Evolutionary conservation across 2,888 invertebrate species (phyloP), one percentile per base, ranked within the genome.

Genomic region (Chalcis sispes): DNA sequence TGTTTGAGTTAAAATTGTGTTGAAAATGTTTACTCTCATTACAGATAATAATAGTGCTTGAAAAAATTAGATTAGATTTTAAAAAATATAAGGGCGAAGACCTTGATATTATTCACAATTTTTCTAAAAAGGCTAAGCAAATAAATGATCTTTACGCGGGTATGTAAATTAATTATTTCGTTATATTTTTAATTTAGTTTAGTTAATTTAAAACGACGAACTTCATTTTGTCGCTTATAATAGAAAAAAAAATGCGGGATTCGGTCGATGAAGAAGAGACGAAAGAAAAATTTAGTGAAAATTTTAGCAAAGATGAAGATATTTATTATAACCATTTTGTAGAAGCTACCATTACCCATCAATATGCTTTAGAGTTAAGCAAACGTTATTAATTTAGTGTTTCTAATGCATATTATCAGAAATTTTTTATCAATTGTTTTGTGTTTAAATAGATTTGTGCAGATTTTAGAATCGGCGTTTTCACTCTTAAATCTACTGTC

Each of bases 1-100:
- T n/a, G n/a, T n/a, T n/a, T n/a, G n/a, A n/a, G n/a, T n/a, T n/a
- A n/a, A n/a, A n/a, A n/a, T n/a, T n/a, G n/a, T n/a, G n/a, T n/a
- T n/a, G n/a, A n/a, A 50, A 23, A 52, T 4, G 18, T 13, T n/a
- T 25, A 0, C n/a, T 36, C 54, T 7, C 18, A 5, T 67, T 64
- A 0, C 15, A 77, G 77, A 72, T 77, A 2, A 65, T 36, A 46
- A 32, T 20, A 4, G 52, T 73, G 20, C 40, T 77, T 13, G 73
- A 77, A 18, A 72, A 58, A 40, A 70, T 77, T 5, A 62, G 73
- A 27, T 10, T 15, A 15, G 71, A 73, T 56, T 77, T 74, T 42
- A 18, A 59, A 29, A 1, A 1, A 3, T 27, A 40, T 29, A 32
- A 67, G 52, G 27, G n/a, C n/a, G 54, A 77, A 13, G 61, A 74